Conservation (phyloP, 2,113 vertebrate species). For the Thunnus thynnus region DNA sequence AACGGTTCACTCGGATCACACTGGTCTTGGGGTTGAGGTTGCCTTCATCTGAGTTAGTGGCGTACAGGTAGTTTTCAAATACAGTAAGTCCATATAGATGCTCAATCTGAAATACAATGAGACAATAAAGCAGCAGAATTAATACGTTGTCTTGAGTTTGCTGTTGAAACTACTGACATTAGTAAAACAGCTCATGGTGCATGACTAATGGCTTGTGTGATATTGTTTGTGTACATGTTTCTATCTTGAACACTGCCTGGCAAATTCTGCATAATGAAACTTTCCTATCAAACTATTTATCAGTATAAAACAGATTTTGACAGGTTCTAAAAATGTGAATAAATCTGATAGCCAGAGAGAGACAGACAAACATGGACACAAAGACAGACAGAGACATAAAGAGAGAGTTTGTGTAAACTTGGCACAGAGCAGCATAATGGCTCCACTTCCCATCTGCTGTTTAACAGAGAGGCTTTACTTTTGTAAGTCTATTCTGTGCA, state of each 20-base stretch:
- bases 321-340: constrained; percentile 6
- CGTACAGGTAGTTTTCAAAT: constrained; percentile 98
- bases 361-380: constrained; percentile 6
- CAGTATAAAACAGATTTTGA: not conserved
- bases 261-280: constrained; percentile 11
- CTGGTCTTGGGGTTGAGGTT: constrained; percentile 97
- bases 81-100: constrained; percentile 95
- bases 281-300: constrained; percentile 12
- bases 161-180: not conserved
- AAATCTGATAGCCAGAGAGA: constrained; percentile 21
- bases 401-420: constrained; percentile 44
- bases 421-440: constrained; percentile 16
- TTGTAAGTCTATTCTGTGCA: constrained; percentile 47
- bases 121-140: not conserved
- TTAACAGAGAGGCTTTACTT: constrained; percentile 51
- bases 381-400: constrained; percentile 19
- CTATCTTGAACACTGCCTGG: constrained; percentile 18
- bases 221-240: constrained; percentile 10
- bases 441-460: constrained; percentile 39
- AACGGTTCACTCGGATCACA: constrained; percentile 96
- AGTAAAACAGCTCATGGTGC: not conserved
- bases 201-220: constrained; percentile 25
- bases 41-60: constrained; percentile 93
- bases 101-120: constrained; percentile 83
- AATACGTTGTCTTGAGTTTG: not conserved